phyloP scores from a whole-genome alignment of 2,113 vertebrate species.

The Panthera uncia region DNA sequence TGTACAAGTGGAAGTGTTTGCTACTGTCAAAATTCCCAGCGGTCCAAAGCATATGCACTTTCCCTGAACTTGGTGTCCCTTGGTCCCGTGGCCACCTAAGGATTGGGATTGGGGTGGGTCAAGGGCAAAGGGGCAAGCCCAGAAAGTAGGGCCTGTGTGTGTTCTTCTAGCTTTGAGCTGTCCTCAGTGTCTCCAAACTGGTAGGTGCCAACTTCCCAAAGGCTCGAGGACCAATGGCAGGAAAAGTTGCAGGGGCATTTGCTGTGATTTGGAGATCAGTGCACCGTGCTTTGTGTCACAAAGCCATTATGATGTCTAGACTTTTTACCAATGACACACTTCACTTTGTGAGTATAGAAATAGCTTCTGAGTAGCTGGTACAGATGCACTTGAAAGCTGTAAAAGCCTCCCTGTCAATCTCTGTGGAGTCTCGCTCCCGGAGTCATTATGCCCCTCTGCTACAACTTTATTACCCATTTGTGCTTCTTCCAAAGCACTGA shows the following conservation, averaged over 20 bases:
- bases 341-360: slow-evolving; percentile 35
- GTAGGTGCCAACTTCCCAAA: background rate
- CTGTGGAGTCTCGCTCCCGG: background rate
- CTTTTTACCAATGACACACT: slow-evolving; percentile 27
- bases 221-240: background rate
- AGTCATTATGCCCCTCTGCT: background rate
- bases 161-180: background rate
- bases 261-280: background rate
- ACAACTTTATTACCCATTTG: slow-evolving; percentile 45
- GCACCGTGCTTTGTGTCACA: background rate
- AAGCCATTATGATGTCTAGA: slow-evolving; percentile 46
- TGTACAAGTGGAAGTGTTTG: background rate
- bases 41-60: background rate
- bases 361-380: background rate
- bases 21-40: background rate
- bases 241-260: background rate
- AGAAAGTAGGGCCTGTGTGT: background rate
- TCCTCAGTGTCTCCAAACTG: background rate
- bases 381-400: slow-evolving; percentile 6
- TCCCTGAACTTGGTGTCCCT: background rate
- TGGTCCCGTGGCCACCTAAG: background rate
- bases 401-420: slow-evolving; percentile 47
- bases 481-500: background rate
- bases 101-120: background rate
- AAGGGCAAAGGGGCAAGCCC: background rate